phyloP scores from a whole-genome alignment of 2,113 vertebrate genomes.

The Mohoua ochrocephala region DNA sequence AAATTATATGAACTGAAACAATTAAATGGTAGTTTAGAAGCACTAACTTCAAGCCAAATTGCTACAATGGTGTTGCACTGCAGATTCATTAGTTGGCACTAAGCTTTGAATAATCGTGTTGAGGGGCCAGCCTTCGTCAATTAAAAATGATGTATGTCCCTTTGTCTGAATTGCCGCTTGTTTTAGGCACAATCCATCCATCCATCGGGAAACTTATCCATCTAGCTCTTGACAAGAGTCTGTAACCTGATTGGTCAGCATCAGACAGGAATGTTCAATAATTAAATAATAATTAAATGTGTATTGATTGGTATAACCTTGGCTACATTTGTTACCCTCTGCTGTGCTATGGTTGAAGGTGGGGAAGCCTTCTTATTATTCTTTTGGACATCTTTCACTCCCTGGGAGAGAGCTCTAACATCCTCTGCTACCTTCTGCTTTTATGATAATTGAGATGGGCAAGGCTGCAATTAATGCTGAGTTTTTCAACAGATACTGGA shows the following conservation, averaged over 20 bases:
- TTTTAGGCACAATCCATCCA: slow-evolving; percentile 72
- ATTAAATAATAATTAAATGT: slow-evolving; percentile 63
- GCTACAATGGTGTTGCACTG: slow-evolving; percentile 32
- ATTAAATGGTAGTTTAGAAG: slow-evolving; percentile 62
- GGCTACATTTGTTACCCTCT: not conserved
- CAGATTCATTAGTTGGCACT: slow-evolving; percentile 69
- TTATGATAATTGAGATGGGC: not conserved
- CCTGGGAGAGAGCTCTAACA: not conserved
- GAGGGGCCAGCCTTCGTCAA: slow-evolving; percentile 71
- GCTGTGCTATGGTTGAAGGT: not conserved
- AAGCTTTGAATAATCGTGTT: slow-evolving; percentile 70
- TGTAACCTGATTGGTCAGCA: slow-evolving; percentile 38
- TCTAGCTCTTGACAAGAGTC: slow-evolving; percentile 63
- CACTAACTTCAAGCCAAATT: slow-evolving; percentile 48
- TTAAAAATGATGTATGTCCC: slow-evolving; percentile 86
- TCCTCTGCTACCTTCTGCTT: not conserved
- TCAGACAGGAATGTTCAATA: slow-evolving; percentile 38
- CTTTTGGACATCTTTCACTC: not conserved
- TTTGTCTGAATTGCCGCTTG: slow-evolving; percentile 59
- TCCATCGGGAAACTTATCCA: slow-evolving; percentile 69
- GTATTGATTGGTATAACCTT: slow-evolving; percentile 54
- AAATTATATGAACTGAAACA: slow-evolving; percentile 69
- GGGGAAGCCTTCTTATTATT: not conserved
- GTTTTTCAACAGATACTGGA: slow-evolving; percentile 1
- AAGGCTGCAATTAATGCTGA: slow-evolving; percentile 2